These are phyloP conservation scores for Leucopsar rothschildi DNA, from an alignment of 2,113 vertebrate species.

Conservation along the genomic window DNA sequence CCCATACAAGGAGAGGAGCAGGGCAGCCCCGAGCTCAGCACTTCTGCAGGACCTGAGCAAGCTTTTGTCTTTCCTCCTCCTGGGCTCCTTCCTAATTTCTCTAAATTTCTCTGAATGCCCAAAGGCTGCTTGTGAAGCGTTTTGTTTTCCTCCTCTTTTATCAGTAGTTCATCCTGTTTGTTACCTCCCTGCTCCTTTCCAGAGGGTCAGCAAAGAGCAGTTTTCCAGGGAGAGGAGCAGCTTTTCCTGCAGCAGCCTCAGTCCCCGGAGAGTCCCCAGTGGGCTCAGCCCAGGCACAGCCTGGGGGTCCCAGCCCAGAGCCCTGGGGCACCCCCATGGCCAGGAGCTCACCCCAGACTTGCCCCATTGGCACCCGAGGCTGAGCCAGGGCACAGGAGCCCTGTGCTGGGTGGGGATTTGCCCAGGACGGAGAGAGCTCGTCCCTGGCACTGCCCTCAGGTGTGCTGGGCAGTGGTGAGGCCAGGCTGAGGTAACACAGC, in stretches of 20 bases:
- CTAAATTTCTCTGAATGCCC: not conserved
- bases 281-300: no score
- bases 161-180: not conserved
- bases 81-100: not conserved
- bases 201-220: not conserved
- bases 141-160: not conserved
- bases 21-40: conserved; percentile 27
- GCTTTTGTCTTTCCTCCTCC: not conserved
- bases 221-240: not conserved
- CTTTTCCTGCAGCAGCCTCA: not conserved
- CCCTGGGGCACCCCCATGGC: accelerated
- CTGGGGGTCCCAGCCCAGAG: no score
- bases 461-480: not conserved
- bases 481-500: not conserved
- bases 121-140: not conserved
- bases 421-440: not conserved
- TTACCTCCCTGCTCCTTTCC: not conserved
- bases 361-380: not conserved
- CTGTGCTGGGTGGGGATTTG: accelerated
- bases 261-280: not conserved
- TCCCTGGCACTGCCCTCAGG: not conserved
- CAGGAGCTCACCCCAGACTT: accelerated
- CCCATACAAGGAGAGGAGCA: conserved; percentile 63
- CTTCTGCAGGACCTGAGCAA: not conserved
- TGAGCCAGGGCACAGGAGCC: accelerated